Evolutionary conservation across 2,888 invertebrate species (phyloP).

Genomic region (Anoplius nigerrimus): DNA sequence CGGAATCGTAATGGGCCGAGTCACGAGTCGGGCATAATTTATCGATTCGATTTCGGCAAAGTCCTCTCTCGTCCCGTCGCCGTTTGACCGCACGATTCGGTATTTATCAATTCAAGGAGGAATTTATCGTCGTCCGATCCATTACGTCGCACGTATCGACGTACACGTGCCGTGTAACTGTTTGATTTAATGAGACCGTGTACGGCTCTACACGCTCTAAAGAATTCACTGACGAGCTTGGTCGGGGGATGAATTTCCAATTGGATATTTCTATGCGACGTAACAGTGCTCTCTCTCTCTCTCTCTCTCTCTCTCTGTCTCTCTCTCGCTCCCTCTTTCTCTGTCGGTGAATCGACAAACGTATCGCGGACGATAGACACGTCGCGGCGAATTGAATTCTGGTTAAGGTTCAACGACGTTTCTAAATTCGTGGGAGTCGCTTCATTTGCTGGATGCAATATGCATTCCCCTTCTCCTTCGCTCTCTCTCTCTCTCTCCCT

Average conservation of each 20-base stretch:
- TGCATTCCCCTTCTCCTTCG: constrained; percentile 6
- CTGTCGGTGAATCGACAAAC: constrained; percentile 34
- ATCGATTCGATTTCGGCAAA: neutral
- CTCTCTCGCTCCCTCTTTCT: too few species aligned
- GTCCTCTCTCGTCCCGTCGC: neutral
- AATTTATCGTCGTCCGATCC: too few species aligned
- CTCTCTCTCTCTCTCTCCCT: constrained; percentile 24
- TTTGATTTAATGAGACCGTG: too few species aligned
- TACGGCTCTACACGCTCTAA: neutral
- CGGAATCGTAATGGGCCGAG: too few species aligned
- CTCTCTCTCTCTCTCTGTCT: neutral
- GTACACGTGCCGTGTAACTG: too few species aligned
- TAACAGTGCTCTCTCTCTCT: constrained; percentile 18
- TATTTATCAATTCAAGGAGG: too few species aligned
- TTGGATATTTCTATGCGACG: constrained; percentile 75
- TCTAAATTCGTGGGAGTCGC: constrained; percentile 30
- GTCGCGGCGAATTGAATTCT: constrained; percentile 29
- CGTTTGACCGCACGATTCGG: neutral
- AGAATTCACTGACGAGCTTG: constrained; percentile 3
- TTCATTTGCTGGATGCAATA: constrained; percentile 6
- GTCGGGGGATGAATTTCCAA: constrained; percentile 76
- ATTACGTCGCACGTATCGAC: too few species aligned
- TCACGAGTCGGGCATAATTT: too few species aligned
- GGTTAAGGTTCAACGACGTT: constrained; percentile 40
- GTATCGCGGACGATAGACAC: constrained; percentile 24